phyloP scores from a whole-genome alignment of 2,888 invertebrate genomes.

The Agrilus biguttatus region DNA sequence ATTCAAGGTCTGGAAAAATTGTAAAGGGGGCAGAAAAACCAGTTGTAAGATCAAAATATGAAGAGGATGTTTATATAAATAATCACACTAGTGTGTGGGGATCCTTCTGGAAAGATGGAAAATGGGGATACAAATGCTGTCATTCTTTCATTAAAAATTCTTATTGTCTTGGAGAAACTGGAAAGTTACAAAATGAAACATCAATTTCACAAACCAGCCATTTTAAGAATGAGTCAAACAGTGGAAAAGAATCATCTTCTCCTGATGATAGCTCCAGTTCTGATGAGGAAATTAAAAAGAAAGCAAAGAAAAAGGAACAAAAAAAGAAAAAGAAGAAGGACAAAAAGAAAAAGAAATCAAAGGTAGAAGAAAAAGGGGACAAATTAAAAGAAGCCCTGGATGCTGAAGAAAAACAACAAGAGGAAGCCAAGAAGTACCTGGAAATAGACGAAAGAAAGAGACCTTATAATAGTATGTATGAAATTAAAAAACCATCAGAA shows the following conservation, averaged over 20 bases:
- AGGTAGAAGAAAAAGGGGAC: conserved; percentile 31
- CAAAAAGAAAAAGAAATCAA: conserved; percentile 26
- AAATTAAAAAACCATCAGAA: conserved; percentile 71
- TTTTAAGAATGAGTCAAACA: conserved; percentile 6
- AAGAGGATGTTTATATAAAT: conserved; percentile 82
- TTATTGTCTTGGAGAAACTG: conserved; percentile 73
- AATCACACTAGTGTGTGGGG: conserved; percentile 96
- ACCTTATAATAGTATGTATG: conserved; percentile 83
- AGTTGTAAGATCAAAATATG: conserved; percentile 73
- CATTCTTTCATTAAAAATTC: conserved; percentile 82
- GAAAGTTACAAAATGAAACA: conserved; percentile 22
- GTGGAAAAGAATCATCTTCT: conserved; percentile 9
- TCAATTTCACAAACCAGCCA: conserved; percentile 1
- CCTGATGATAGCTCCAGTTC: conserved; percentile 7
- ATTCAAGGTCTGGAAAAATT: conserved; percentile 83
- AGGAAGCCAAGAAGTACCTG: conserved; percentile 47
- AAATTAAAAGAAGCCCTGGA: conserved; percentile 49
- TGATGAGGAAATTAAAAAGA: conserved; percentile 14
- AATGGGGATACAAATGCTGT: conserved; percentile 96
- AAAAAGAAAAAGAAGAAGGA: conserved; percentile 34
- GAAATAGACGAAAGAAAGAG: conserved; percentile 79
- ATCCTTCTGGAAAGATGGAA: conserved; percentile 82
- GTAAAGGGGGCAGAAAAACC: conserved; percentile 80
- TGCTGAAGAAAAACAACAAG: conserved; percentile 46
- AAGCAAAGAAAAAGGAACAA: conserved; percentile 18